A percentile compares a stretch with the other conserved stretches of the same genome.
Evolutionary conservation across 1,140 invertebrate genomes (phyloP).

Genomic region (Latrodectus geometricus): DNA sequence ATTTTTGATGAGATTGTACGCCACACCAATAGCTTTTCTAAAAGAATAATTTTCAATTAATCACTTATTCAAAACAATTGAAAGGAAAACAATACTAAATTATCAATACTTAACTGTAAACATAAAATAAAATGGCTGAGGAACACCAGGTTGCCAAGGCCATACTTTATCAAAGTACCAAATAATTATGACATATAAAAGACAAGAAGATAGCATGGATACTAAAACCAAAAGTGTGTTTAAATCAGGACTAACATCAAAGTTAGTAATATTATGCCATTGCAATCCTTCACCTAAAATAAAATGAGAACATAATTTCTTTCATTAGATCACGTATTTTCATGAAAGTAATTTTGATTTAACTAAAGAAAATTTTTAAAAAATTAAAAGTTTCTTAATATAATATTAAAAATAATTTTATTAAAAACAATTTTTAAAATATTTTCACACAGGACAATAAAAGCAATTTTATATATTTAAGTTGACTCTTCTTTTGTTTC

Average conservation of each 20-base stretch:
- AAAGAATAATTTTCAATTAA: neutral
- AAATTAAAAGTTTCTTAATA: neutral
- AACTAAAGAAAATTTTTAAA: neutral
- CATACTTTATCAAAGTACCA: slow-evolving; percentile 67
- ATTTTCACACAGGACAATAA: neutral
- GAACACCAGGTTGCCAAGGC: slow-evolving; percentile 69
- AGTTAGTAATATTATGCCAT: slow-evolving; percentile 15
- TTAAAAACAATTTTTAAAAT: neutral
- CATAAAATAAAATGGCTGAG: slow-evolving; percentile 71
- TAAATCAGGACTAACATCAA: slow-evolving; percentile 63
- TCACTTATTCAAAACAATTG: neutral
- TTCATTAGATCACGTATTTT: neutral
- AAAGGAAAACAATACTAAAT: neutral
- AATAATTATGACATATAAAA: slow-evolving; percentile 64
- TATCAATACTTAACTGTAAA: slow-evolving; percentile 65
- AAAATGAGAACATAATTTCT: neutral
- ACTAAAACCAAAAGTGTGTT: slow-evolving; percentile 57
- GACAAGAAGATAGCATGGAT: slow-evolving; percentile 59
- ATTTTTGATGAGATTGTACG: neutral
- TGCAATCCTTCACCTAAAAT: neutral
- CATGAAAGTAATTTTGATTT: neutral
- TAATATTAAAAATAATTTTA: neutral
- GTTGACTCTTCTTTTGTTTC: neutral
- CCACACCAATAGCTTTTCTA: slow-evolving; percentile 51
- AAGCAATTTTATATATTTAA: neutral